Base-by-base conservation (phyloP, 2,113 vertebrate genomes). In the Zosterops pallidus region DNA sequence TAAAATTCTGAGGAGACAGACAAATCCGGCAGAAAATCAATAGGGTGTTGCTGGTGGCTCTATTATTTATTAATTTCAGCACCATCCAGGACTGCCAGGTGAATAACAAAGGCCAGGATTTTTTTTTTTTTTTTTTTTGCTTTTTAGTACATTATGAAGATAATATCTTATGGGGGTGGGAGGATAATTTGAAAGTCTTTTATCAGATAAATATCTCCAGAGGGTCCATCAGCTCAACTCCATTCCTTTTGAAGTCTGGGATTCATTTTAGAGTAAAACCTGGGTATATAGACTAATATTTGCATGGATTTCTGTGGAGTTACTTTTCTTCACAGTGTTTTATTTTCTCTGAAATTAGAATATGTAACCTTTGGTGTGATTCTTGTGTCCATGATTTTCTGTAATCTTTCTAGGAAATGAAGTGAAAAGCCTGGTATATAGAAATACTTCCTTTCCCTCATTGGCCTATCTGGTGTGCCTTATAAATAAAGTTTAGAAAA, bases 401-500 rank as follows among this genome's bases (percentile, higher is more conserved):
- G n/a, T 86, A 86, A 82, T 94, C 83, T 86, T 86, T 92, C 94
- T 90, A 77, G 93, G 94, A 94, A 90, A 92, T 83, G 56, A 93
- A 93, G 49, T 75, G 85, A 94, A 82, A 94, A 94, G 77, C 68
- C 80, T 83, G 91, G 74, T 80, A 35, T 19, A 28, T 18, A 92
- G 47, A 78, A 94, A 91, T 89, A 50, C 6, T 89, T 83, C 68
- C 80, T 80, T 88, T 80, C 33, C 15, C 53, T 92, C 90, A 74
- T 15, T 83, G 63, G 28, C 35, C 83, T 69, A 47, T 88, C 94
- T 91, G 80, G 46, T 57, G 37, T 89, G 62, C 92, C 91, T 96
- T 87, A 92, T 95, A 97, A 97, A 97, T 96, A 90, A 81, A 96
- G 52, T 96, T 95, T 85, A 94, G 95, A 77, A 94, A 95, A 94